Evolutionary conservation across 2,888 invertebrate genomes (phyloP).

Genomic region (Frankliniella fusca): DNA sequence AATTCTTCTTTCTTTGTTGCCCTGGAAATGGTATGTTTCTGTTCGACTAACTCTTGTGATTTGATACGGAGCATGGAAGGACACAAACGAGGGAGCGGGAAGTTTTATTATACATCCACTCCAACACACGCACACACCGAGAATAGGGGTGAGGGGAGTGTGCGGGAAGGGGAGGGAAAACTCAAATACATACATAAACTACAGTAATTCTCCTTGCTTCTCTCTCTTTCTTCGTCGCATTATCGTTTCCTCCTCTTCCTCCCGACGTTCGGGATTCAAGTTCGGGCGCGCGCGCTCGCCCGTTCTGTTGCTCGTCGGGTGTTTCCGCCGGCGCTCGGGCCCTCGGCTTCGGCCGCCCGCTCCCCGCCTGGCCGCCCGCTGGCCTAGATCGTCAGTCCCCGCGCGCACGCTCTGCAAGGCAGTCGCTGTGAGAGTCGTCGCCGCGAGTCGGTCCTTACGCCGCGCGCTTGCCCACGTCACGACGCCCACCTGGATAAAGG

Average conservation of each 20-base stretch:
- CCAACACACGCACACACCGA: background rate
- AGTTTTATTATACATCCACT: constrained; percentile 20
- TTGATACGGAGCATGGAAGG: constrained; percentile 3
- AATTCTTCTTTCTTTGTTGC: too few relatives aligned
- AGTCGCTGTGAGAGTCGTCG: constrained; percentile 3
- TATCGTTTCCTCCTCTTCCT: constrained; percentile 7
- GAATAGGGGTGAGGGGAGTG: background rate
- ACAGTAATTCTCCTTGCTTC: constrained; percentile 22
- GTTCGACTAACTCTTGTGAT: constrained; percentile 18
- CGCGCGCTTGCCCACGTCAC: background rate
- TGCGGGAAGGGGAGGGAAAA: constrained; percentile 4
- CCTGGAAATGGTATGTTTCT: background rate
- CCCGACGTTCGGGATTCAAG: background rate
- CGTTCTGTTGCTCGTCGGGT: background rate
- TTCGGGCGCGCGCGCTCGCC: constrained; percentile 13
- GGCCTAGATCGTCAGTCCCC: constrained; percentile 18
- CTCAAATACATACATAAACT: constrained; percentile 26
- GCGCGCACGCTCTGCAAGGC: background rate
- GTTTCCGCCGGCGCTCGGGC: constrained; percentile 15
- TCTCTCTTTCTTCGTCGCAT: constrained; percentile 19
- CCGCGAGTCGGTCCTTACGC: background rate
- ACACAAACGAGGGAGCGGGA: background rate
- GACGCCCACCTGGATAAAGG: constrained; percentile 4
- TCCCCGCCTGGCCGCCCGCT: background rate
- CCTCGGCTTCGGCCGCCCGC: background rate